Conservation (phyloP, 1,140 invertebrate species). For the Phymastichus coffea region DNA sequence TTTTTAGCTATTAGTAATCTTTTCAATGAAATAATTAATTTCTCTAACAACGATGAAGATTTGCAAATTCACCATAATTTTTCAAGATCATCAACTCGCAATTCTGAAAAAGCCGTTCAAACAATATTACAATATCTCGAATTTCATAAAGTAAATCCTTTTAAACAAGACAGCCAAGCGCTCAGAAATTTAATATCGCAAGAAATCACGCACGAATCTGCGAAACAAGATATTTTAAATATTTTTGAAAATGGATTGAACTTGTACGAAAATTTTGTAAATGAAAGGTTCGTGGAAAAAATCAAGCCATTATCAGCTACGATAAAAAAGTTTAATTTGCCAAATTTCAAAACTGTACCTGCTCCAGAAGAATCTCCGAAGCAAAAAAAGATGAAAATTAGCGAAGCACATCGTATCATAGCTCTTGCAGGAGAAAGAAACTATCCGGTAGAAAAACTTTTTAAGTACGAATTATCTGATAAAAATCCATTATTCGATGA, state of each 20-base stretch:
- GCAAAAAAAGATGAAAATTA: neutral
- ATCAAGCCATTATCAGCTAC: neutral
- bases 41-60: neutral
- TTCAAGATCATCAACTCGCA: too few species aligned
- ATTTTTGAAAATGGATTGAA: neutral
- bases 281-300: slow-evolving; percentile 1
- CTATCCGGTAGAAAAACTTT: neutral
- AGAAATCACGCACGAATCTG: too few species aligned
- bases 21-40: neutral
- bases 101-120: too few species aligned
- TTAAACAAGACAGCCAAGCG: too few species aligned
- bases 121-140: too few species aligned
- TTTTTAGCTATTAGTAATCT: neutral
- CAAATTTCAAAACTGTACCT: neutral
- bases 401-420: neutral
- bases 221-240: too few species aligned
- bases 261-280: neutral
- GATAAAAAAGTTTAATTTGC: neutral
- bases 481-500: neutral
- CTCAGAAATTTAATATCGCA: too few species aligned
- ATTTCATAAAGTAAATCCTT: too few species aligned
- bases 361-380: neutral
- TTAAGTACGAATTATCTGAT: neutral
- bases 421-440: neutral
- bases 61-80: neutral